Evolutionary conservation across 2,888 invertebrate species (phyloP), one percentile per base, ranked within the genome.

Genomic region (Melanchra persicariae): DNA sequence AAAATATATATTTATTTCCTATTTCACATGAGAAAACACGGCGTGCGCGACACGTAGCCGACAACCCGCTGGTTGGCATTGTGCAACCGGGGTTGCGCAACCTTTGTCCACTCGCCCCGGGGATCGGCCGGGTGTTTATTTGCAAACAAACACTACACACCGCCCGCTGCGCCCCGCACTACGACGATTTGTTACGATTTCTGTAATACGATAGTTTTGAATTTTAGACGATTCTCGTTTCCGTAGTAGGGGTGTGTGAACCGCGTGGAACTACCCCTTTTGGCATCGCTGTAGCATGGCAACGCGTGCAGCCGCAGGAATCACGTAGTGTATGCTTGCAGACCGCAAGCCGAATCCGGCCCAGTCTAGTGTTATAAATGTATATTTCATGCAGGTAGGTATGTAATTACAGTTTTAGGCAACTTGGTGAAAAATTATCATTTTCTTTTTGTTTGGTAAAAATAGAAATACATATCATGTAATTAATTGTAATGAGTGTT

Each of bases 51-150:
- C 87, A 89, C 86, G 89, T 87, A 78, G 84, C 81, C 75, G 89
- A 88, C 89, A 80, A 86, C 93, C 91, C 90, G 93, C 94, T 93
- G 94, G 88, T 87, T 85, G 86, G 85, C 84, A 93, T 95, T 95
- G 93, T 94, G 84, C 87, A 84, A 87, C 85, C 85, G 86, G 87
- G 87, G 82, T 78, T 85, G 82, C 74, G 76, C 87, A 77, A 83
- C 78, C 77, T 72, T 85, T 85, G 85, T 85, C 76, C 68, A 73
- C 58, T 76, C 82, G 65, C 89, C 76, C 82, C 88, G 87, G 90
- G 91, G 81, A 83, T 84, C 89, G 84, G 93, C 93, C 95, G 93
- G 94, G 92, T 95, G 95, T 94, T 94, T 95, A 95, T 95, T 95
- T 95, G 95, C 95, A 95, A 95, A 95, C 95, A 95, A 88, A 89